Evolutionary conservation across 2,888 invertebrate genomes (phyloP), one percentile per base, ranked within the genome.

Genomic region (Imbricaverruca yamaguchii): DNA sequence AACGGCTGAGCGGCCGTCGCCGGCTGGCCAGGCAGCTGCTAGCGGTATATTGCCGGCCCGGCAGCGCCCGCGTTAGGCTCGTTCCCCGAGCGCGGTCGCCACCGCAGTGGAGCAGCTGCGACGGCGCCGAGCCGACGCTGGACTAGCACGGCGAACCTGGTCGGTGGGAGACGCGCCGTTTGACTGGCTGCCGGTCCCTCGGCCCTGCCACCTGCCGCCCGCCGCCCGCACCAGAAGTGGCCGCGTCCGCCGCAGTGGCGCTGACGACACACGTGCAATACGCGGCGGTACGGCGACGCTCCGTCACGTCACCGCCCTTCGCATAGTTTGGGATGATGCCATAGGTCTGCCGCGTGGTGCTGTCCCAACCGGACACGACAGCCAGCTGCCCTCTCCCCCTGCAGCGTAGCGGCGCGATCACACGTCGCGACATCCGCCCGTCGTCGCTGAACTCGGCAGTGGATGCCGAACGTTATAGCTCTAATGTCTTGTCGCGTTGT

Each of bases 251-350:
- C 39, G 39, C 39, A 39, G 39, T 39, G 39, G 39, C 39, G 39
- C 39, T 39, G 39, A 4, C 39, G 39, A 39, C 39, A 39, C 39
- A 39, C 39, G 65, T n/a, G 65, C 65, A 23, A 65, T 65, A 3
- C 23, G n/a, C 9, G n/a, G 65, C 65, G 65, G 13, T 7, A 9
- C 9, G 13, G 25, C 39, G 39, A 4, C 39, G 39, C 39, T 4
- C 39, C 39, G 4, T 4, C 21, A 13, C 10, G 65, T 3, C 7
- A 21, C 8, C 18, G 53, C 74, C 53, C 74, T 6, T 7, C 18
- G 74, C 39, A 39, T 53, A 53, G 74, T 53, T 74, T 74, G 74
- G 18, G 8, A 39, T 53, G 74, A 74, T 74, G 74, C 74, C 74
- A 74, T 74, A 74, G 53, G 53, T 74, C 53, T 53, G 39, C 8